These are phyloP conservation scores for Urophycis tenuis DNA, from an alignment of 2,797 vertebrate genomes.

Conservation along the genomic window DNA sequence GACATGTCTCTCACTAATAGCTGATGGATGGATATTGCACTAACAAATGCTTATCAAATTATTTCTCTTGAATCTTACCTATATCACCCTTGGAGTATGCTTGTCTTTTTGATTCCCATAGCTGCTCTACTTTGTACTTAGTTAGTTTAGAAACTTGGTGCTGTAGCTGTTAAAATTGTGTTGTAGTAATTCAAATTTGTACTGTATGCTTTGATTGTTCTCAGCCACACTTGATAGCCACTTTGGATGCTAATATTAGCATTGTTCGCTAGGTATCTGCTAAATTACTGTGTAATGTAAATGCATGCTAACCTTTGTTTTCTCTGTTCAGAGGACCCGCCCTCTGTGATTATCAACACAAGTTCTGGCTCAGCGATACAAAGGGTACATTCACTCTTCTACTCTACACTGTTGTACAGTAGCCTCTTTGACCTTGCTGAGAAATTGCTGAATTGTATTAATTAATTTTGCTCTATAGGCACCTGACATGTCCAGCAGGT, in stretches of 20 bases:
- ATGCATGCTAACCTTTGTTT: not conserved
- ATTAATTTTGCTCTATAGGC: constrained; percentile 53
- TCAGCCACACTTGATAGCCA: not conserved
- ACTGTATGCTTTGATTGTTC: not conserved
- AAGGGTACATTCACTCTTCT: constrained; percentile 58
- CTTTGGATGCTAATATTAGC: too few relatives aligned
- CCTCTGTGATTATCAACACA: constrained; percentile 67
- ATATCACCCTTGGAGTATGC: not conserved
- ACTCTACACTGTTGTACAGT: not conserved
- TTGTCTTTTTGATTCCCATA: not conserved
- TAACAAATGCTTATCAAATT: not conserved
- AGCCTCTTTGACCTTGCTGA: not conserved
- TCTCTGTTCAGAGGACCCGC: constrained; percentile 66
- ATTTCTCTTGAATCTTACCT: not conserved
- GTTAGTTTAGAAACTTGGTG: not conserved
- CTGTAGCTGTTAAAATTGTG: not conserved
- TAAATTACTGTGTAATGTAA: not conserved
- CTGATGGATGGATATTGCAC: not conserved
- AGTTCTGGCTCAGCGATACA: constrained; percentile 58
- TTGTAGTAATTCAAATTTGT: not conserved
- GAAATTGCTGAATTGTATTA: constrained; percentile 8
- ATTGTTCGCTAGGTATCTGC: too few relatives aligned
- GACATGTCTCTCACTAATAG: not conserved
- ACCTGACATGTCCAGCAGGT: constrained; percentile 74
- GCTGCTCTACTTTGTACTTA: not conserved